Base-by-base conservation (phyloP, 2,888 invertebrate genomes). In the Alsophila aescularia region DNA sequence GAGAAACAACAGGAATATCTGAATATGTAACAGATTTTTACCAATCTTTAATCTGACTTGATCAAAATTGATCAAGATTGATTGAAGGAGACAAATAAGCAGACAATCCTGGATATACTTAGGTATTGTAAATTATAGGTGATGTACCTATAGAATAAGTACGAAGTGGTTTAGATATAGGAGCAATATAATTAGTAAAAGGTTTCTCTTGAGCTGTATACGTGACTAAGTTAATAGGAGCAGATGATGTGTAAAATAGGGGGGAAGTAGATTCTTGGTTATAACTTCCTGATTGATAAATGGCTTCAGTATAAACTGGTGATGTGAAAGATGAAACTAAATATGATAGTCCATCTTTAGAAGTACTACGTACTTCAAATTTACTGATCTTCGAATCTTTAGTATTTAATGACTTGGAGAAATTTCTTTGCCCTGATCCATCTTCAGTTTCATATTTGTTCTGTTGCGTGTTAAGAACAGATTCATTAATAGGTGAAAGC, bases 1-100 rank as follows among this genome's bases (percentile, higher is more conserved):
- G 83, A 21, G 78, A 77, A 12, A 77, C 73, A 29, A 64, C 41
- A 0, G 79, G 75, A 9, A 75, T 67, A 31, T 76, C 73, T 2
- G 77, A 75, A 56, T 79, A 73, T 3, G 71, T 62, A 6, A 75
- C 59, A 51, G 64, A 60, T 48, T 39, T 34, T 6, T 27, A 6
- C 18, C 2, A n/a, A 24, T 27, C n/a, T 9, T 9, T 7, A 18
- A 15, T 18, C 5, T 15, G 44, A n/a, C 9, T 24, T 10, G 15
- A 16, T 21, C 7, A 36, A 15, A 14, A n/a, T 4, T 16, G 45
- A n/a, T 7, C 35, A 35, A 27, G n/a, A 35, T 16, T 3, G 16
- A n/a, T 8, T 7, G 44, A 27, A 31, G 67, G 56, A 35, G 72
- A 67, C 7, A 71, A 54, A 51, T 68, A 74, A 3, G 71, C 58